Evolutionary conservation across 2,888 invertebrate species (phyloP), one percentile per base, ranked within the genome.

Genomic region (Hydropsyche betteni): DNA sequence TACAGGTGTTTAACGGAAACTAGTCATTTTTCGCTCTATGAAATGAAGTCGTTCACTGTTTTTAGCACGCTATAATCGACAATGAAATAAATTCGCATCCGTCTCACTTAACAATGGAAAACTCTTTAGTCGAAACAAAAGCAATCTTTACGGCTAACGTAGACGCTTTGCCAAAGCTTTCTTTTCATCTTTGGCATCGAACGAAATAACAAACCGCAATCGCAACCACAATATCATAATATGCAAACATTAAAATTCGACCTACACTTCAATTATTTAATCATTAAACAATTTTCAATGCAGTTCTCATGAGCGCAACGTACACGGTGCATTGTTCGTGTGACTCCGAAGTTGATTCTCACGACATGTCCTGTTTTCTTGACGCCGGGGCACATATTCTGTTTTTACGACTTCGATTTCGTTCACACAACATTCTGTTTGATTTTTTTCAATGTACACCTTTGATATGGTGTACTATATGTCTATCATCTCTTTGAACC

Each of bases 321-420:
- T 33, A 61, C 2, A 36, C 64, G 36, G 36, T 24, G 34, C n/a
- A 36, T 64, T 34, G 34, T 64, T 64, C 36, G 10, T 12, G 36
- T n/a, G 61, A 61, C 64, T 10, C 34, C 34, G 34, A n/a, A 64
- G 34, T 64, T 36, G 36, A 10, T 64, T 64, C 64, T 64, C 64
- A 64, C 64, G 64, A 24, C 64, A 36, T 64, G 64, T 64, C 64
- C 64, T 64, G 64, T 64, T 64, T 64, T 64, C 64, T 24, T 36
- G 36, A 44, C 44, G 44, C 44, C 44, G 24, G 24, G 24, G 24
- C 33, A 64, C 64, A 34, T 44, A 44, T 64, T 64, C 34, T 8
- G 36, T 44, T 64, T 64, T 64, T 64, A 64, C 34, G n/a, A 36
- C 36, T 64, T 36, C 64, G 64, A 33, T 36, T 64, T 36, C 34